Base-by-base conservation (phyloP, 53 echinoderm and acorn worm species). In the Actinopyga echinites region DNA sequence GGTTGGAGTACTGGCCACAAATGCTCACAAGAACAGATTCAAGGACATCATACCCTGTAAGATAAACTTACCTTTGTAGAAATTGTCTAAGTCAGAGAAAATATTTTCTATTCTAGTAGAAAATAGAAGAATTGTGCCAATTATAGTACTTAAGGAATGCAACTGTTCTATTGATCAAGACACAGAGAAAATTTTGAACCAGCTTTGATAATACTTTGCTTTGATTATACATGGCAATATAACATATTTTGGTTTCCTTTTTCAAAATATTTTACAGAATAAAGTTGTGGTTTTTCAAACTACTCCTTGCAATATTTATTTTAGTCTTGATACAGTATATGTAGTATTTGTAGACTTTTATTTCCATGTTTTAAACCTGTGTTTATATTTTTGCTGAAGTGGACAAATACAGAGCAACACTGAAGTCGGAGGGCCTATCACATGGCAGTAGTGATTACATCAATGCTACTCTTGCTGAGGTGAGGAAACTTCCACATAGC, bases 391-490 rank as follows among this genome's bases (percentile, higher is more conserved):
- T 49, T 49, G 2, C 63, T 11, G 6, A 23, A 71, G 71, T 71
- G 20, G 71, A 71, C 26, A 12, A 8, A 30, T 23, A 71, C 45
- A 43, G 71, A 22, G 42, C 45, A 71, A 0, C 28, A 26, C 28
- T 71, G 24, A 71, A 71, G 42, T 71, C 71, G 22, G 21, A 24
- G 11, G 71, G 71, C 28, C 19, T 42, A 9, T 21, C 43, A 2
- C 42, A 24, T 71, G 71, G 71, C 44, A 25, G 71, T 20, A 71
- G 28, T 71, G 71, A 71, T 19, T 71, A 71, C 17, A 71, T 43
- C 34, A 67, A 67, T 67, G 67, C 67, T 15, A 33, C 67, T 12
- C 30, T 28, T 21, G 21, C 38, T 21, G 5, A 32, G 22, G 67
- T 67, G 8, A 35, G 67, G 7, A 3, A 37, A 37, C 7, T 37